Base-by-base conservation (phyloP, 2,888 invertebrate species). In the Chloroclystis v-ata region DNA sequence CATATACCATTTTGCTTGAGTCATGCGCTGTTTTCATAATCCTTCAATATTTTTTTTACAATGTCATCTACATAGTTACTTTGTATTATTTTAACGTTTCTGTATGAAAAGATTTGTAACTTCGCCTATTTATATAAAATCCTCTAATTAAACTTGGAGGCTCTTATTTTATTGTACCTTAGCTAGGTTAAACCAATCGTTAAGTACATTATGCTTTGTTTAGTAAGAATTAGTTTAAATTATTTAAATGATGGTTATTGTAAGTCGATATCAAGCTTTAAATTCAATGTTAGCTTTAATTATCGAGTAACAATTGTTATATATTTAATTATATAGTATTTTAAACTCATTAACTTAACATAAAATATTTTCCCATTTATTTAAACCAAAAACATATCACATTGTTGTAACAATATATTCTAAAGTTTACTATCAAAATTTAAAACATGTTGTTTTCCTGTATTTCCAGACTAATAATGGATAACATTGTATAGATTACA, bases 211-310 rank as follows among this genome's bases (percentile, higher is more conserved):
- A 14, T 14, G 13, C 43, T 46, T 44, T 39, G 40, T 39, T 16
- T 11, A 4, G 8, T 28, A 42, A 37, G 42, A 44, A 28, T 46
- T 45, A 47, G 26, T 43, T 52, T 44, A 35, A 38, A 46, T 51
- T 42, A 47, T 50, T 51, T 55, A 47, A 44, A 39, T 56, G 50
- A 39, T 52, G 53, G 53, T 59, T 69, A 66, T 63, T 69, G 65
- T 78, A 79, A 80, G 80, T 84, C 72, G 75, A 78, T 79, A 73
- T 76, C 71, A 83, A 86, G 86, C 86, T 87, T 87, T 87, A 87
- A 87, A 86, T 84, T 86, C 72, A 78, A 82, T 79, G 72, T 86
- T 85, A 87, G 86, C 86, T 87, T 87, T 87, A 87, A 86, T 86
- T 82, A 82, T 72, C 54, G 61, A 63, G 67, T 81, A 75, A 78